Evolutionary conservation across 2,113 vertebrate species (phyloP), one percentile per base, ranked within the genome.

Genomic region (Trachemys scripta): DNA sequence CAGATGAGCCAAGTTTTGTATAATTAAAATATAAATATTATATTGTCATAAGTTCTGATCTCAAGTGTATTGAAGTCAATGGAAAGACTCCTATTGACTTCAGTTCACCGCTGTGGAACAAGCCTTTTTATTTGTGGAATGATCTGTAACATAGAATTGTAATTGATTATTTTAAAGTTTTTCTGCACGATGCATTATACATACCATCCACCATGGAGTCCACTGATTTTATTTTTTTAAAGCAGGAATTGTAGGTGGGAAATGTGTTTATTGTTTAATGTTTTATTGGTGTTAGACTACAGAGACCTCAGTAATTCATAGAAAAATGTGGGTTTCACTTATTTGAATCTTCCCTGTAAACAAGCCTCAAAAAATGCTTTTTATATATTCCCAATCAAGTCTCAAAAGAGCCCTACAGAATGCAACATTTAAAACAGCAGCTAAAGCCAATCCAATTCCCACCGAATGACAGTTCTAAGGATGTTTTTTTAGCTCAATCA

Each of bases 271-370:
- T 50, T 50, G 50, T 50, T 50, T 19, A 51, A 51, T 45, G 7
- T 24, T 20, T 86, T 4, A 78, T 2, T 56, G 13, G 5, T 0
- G 1, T 5, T 0, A 1, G 0, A 4, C 4, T 91, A 50, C 31
- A 93, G 57, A 47, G 42, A 16, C 12, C 29, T 57, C 49, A 79
- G 42, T 31, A 90, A 13, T 53, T 42, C 22, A 82, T 19, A 51
- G 17, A 56, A 80, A 94, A 85, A 5, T 47, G 16, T 0, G 2
- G 35, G 42, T 79, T 84, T 65, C 35, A 53, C n/a, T n/a, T 75
- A 24, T 79, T 42, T 0, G 0, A 14, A 35, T 78, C 51, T 62
- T 85, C 65, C 50, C 82, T n/a, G 13, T 51, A 85, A 4, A 59
- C 13, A 1, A 35, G 35, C 42, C 91, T 7, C 22, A 87, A 82